Evolutionary conservation across 1,140 invertebrate species (phyloP).

Genomic region (Sitophilus oryzae): DNA sequence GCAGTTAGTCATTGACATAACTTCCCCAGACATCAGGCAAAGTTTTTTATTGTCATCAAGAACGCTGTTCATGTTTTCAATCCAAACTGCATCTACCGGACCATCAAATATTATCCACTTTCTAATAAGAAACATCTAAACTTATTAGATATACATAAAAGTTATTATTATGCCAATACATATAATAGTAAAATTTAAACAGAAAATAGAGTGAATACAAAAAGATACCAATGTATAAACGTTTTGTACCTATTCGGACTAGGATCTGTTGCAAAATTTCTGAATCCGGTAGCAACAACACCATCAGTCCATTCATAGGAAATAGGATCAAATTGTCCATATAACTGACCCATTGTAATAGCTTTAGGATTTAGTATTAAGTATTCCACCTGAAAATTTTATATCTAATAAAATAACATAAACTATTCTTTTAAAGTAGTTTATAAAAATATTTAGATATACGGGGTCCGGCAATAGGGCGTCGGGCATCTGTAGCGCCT

Average conservation of each 20-base stretch:
- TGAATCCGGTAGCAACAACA: constrained; percentile 70
- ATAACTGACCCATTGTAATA: constrained; percentile 84
- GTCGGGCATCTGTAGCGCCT: too few relatives aligned
- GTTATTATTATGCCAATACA: too few relatives aligned
- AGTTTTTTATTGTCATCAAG: constrained; percentile 76
- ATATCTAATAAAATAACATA: too few relatives aligned
- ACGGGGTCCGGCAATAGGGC: too few relatives aligned
- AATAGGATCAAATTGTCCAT: constrained; percentile 84
- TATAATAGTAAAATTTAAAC: not conserved
- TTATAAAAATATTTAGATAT: too few relatives aligned
- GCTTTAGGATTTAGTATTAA: constrained; percentile 87
- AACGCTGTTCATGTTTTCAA: constrained; percentile 92
- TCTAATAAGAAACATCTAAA: too few relatives aligned
- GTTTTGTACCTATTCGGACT: constrained; percentile 48
- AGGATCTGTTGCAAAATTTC: constrained; percentile 61
- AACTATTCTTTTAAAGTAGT: too few relatives aligned
- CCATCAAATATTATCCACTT: constrained; percentile 84
- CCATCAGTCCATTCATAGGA: constrained; percentile 92
- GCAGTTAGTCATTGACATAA: constrained; percentile 74
- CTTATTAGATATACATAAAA: too few relatives aligned
- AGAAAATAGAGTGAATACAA: not conserved
- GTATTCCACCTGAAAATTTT: constrained; percentile 52
- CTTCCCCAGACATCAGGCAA: constrained; percentile 76
- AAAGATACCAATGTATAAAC: too few relatives aligned
- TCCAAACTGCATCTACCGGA: constrained; percentile 90